Conservation (phyloP, 2,888 invertebrate species). For the Ceratothoa steindachneri region DNA sequence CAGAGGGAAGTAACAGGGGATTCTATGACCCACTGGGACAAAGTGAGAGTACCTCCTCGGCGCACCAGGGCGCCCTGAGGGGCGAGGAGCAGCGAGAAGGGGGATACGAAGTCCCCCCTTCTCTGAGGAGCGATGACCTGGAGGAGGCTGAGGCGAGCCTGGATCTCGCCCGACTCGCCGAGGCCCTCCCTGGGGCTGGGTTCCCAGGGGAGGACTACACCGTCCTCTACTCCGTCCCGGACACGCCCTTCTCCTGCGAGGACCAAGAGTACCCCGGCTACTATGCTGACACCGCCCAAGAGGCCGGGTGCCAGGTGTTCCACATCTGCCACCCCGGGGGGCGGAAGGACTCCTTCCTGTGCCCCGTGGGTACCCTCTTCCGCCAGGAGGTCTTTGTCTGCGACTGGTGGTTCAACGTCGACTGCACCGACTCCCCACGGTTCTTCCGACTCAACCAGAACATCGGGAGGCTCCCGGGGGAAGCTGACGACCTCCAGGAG, state of each 20-base stretch:
- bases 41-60: too few relatives aligned
- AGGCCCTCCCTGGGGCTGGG: neutral
- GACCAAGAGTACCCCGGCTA: neutral
- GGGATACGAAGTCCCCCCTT: too few relatives aligned
- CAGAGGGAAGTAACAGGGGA: too few relatives aligned
- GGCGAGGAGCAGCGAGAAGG: too few relatives aligned
- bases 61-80: too few relatives aligned
- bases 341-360: neutral
- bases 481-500: too few relatives aligned
- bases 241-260: neutral
- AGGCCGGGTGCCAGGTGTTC: neutral
- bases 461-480: neutral
- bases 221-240: neutral
- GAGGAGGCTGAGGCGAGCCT: too few relatives aligned
- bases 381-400: neutral
- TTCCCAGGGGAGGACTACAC: neutral
- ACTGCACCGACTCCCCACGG: neutral
- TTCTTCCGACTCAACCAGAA: neutral
- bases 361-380: neutral
- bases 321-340: neutral
- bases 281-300: neutral
- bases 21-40: too few relatives aligned
- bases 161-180: neutral
- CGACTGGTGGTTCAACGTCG: constrained; percentile 3
- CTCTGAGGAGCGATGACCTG: too few relatives aligned